A percentile compares a stretch with the other conserved stretches of the same genome.
Evolutionary conservation across 2,797 vertebrate genomes (phyloP).

Genomic region (Glyptemys insculpta): DNA sequence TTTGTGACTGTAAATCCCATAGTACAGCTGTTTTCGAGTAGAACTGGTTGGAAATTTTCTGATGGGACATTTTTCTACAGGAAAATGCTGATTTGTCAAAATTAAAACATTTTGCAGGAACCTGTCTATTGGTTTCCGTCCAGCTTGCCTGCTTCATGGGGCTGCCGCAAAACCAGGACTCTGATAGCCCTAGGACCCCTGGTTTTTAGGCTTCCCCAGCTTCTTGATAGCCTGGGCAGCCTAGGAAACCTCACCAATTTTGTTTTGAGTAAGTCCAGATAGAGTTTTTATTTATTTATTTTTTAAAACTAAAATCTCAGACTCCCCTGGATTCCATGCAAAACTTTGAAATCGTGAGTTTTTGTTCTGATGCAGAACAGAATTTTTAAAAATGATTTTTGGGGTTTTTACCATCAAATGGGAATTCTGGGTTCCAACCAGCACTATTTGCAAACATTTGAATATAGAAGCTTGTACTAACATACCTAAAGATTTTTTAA

Average conservation of each 20-base stretch:
- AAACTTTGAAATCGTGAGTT: not conserved
- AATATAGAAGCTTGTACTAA: slow-evolving; percentile 3
- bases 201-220: not conserved
- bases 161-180: not conserved
- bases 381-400: not conserved
- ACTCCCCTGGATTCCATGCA: not conserved
- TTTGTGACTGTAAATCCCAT: not conserved
- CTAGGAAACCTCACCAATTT: not conserved
- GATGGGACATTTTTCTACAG: not conserved
- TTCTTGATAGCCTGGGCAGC: not conserved
- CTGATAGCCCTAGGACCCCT: not conserved
- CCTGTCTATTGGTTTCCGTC: not conserved
- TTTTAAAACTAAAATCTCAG: not conserved
- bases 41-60: not conserved
- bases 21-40: not conserved
- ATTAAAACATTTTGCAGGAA: not conserved
- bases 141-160: not conserved
- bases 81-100: not conserved
- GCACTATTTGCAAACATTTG: not conserved
- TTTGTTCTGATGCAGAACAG: not conserved
- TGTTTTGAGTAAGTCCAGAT: not conserved
- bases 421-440: not conserved
- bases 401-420: too few relatives aligned
- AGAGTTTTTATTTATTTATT: not conserved
- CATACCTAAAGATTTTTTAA: not conserved